phyloP scores from a whole-genome alignment of 2,797 vertebrate species.

The Gadopsis bispinosus region DNA sequence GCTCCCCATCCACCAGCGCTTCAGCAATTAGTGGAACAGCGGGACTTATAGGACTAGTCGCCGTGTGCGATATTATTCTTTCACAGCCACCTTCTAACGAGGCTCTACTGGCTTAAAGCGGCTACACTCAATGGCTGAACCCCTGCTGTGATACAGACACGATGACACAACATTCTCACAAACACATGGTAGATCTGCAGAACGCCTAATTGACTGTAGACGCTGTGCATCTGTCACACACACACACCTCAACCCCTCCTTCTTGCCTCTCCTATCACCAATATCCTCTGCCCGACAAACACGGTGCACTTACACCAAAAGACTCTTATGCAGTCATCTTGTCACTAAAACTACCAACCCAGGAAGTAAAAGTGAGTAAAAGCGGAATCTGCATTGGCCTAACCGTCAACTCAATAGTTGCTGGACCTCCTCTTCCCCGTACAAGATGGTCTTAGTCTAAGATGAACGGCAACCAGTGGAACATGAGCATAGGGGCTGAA shows the following conservation, averaged over 20 bases:
- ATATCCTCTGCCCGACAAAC: not conserved
- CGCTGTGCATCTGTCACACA: conserved; percentile 7
- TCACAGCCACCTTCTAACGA: conserved; percentile 1
- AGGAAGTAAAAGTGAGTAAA: not conserved
- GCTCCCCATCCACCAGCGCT: not conserved
- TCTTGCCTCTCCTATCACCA: not conserved
- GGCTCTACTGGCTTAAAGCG: conserved; percentile 4
- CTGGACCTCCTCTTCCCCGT: not conserved
- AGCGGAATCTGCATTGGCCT: not conserved
- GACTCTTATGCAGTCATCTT: conserved; percentile 1
- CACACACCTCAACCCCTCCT: not conserved
- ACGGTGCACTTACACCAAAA: not conserved
- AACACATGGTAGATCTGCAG: conserved; percentile 16
- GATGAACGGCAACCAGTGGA: not conserved
- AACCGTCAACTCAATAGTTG: too few relatives aligned
- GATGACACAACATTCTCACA: conserved; percentile 21
- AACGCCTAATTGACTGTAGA: conserved; percentile 29
- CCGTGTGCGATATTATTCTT: not conserved
- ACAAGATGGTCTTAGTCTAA: too few relatives aligned
- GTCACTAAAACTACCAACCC: conserved; percentile 9
- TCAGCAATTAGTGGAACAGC: conserved; percentile 3
- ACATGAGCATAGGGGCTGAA: not conserved
- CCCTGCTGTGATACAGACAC: conserved; percentile 14
- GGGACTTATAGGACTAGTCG: not conserved
- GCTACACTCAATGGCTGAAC: not conserved